These are phyloP conservation scores for Setipinna tenuifilis DNA, from an alignment of 2,797 vertebrate species.

Conservation along the genomic window DNA sequence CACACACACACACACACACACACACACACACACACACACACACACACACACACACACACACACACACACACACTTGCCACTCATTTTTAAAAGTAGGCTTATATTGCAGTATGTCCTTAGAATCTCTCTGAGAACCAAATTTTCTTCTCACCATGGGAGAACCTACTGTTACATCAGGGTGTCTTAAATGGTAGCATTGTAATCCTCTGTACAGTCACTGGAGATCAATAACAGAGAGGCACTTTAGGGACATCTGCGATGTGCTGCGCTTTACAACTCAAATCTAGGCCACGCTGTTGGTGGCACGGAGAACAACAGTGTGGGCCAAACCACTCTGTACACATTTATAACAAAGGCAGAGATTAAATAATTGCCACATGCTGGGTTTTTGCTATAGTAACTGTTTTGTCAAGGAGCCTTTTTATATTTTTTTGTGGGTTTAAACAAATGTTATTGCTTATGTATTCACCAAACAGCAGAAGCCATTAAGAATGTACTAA, in stretches of 20 bases:
- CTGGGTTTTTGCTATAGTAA: neutral
- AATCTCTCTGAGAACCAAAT: neutral
- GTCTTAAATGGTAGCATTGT: neutral
- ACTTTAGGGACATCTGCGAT: neutral
- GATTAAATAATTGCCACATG: neutral
- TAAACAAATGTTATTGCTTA: neutral
- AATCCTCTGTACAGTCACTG: neutral
- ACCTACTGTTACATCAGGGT: neutral
- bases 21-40: neutral
- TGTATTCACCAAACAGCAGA: neutral
- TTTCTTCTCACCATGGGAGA: neutral
- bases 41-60: neutral
- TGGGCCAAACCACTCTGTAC: neutral
- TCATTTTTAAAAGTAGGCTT: neutral
- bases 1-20: neutral
- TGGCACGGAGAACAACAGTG: neutral
- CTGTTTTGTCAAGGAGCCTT: neutral
- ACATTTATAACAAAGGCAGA: neutral
- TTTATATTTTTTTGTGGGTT: neutral
- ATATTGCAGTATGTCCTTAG: neutral
- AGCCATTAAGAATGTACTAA: neutral
- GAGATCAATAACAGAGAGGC: neutral
- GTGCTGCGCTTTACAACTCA: neutral
- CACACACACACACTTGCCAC: neutral
- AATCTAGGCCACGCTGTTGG: slow-evolving; percentile 9